These are phyloP conservation scores for Distichodus sexfasciatus DNA, from an alignment of 2,797 vertebrate species.

Conservation along the genomic window DNA sequence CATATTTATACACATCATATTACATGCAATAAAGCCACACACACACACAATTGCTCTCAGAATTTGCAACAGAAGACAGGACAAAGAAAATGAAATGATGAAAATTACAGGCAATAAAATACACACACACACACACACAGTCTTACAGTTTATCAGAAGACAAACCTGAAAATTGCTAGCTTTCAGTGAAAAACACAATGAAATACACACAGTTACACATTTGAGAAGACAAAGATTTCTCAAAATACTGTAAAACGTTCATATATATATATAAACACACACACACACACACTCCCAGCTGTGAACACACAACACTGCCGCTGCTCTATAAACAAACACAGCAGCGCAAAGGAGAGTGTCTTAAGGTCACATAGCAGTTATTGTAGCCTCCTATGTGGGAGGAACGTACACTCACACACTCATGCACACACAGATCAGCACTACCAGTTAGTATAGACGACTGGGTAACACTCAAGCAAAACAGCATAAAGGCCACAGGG, in stretches of 20 bases:
- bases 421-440: conserved; percentile 1
- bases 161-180: background rate
- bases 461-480: conserved; percentile 18
- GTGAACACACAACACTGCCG: background rate
- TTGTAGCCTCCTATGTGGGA: conserved; percentile 5
- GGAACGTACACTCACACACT: background rate
- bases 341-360: background rate
- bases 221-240: too few species aligned
- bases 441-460: background rate
- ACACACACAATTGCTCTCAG: too few species aligned
- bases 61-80: too few species aligned
- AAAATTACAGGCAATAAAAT: too few species aligned
- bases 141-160: too few species aligned
- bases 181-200: too few species aligned
- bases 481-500: background rate
- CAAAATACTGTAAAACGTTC: too few species aligned
- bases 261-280: background rate
- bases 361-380: conserved; percentile 14
- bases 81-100: too few species aligned
- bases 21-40: too few species aligned
- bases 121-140: too few species aligned
- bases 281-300: background rate
- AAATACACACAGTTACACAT: too few species aligned
- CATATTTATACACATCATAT: too few species aligned
- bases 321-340: background rate